Conservation (phyloP, 23 tunicate species). For the Ciona savignyi region DNA sequence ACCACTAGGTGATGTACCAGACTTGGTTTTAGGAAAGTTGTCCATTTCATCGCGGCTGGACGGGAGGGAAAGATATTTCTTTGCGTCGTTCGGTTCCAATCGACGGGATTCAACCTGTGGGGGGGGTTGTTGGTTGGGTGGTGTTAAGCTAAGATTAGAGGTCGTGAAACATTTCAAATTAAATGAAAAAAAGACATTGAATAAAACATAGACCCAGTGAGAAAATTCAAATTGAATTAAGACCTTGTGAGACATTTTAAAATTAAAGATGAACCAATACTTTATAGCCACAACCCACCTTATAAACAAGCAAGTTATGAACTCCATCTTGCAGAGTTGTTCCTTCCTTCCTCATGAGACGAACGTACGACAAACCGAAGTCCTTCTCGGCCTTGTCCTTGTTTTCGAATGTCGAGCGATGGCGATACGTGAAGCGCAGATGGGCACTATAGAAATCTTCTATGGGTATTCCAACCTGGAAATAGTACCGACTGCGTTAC, state of each 20-base stretch:
- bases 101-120: conserved; percentile 64
- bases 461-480: conserved; percentile 82
- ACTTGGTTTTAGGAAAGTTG: conserved; percentile 8
- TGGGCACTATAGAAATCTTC: conserved; percentile 96
- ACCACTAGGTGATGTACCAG: conserved; percentile 23
- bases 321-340: conserved; percentile 83
- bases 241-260: no score
- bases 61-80: conserved; percentile 59
- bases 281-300: conserved; percentile 60
- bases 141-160: no score
- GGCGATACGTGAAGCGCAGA: conserved; percentile 95
- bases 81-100: conserved; percentile 65
- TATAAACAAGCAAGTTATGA: conserved; percentile 87
- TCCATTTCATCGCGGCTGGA: conserved; percentile 55
- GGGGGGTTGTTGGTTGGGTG: no score
- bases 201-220: no score
- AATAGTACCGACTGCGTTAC: no score
- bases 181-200: no score
- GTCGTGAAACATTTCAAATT: no score
- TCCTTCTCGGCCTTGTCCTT: conserved; percentile 79
- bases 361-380: conserved; percentile 68
- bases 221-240: no score
- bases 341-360: conserved; percentile 72
- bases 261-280: no score
- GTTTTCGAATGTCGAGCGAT: conserved; percentile 82